Evolutionary conservation across 2,113 vertebrate species (phyloP).

Genomic region (Butorides virescens): DNA sequence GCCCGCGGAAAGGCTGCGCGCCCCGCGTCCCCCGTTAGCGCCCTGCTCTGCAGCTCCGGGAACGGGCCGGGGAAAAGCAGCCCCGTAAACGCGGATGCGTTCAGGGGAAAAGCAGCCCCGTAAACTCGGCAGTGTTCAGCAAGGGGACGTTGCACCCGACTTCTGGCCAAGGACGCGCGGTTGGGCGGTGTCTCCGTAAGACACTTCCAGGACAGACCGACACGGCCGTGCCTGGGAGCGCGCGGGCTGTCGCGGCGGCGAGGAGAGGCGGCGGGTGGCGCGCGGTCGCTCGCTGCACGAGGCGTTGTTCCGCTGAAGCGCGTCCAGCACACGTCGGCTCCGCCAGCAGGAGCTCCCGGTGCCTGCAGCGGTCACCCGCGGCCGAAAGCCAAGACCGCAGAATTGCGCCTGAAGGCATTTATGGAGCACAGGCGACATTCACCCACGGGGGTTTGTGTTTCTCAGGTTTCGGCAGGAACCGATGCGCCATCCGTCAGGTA

Average conservation of each 20-base stretch:
- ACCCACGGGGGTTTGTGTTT: conserved; percentile 56
- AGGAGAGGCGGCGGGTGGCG: background rate
- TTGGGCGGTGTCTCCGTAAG: background rate
- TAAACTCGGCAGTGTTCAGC: background rate
- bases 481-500: conserved; percentile 65
- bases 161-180: background rate
- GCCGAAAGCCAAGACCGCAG: conserved; percentile 68
- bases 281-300: background rate
- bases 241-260: background rate
- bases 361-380: conserved; percentile 52
- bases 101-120: too few relatives aligned
- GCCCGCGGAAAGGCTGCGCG: background rate
- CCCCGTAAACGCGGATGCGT: too few relatives aligned
- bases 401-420: conserved; percentile 68
- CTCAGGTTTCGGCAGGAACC: conserved; percentile 76
- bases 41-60: background rate
- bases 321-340: conserved; percentile 41
- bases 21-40: background rate
- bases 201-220: background rate
- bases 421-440: conserved; percentile 67
- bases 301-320: background rate
- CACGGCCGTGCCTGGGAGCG: background rate
- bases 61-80: background rate
- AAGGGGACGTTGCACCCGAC: background rate
- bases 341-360: conserved; percentile 24